Evolutionary conservation across 2,888 invertebrate genomes (phyloP), one percentile per base, ranked within the genome.

Genomic region (Temnothorax unifasciatus): DNA sequence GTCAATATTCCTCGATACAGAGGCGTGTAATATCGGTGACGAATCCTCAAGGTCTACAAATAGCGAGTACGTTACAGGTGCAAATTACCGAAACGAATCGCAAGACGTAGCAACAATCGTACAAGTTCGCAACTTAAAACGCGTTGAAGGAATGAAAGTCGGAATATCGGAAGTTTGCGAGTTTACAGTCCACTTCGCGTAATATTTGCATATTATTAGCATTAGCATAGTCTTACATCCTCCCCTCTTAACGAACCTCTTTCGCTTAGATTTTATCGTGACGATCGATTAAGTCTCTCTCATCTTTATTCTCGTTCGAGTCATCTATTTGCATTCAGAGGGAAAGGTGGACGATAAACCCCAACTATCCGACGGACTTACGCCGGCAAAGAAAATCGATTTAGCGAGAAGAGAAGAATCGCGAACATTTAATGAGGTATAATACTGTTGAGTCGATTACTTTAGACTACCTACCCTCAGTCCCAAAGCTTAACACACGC

Each of bases 401-500:
- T 63, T 64, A 18, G 50, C 50, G 29, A 21, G 73, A 66, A 44
- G 47, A 34, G 77, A 71, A 63, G 73, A 34, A 66, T 68, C 75
- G 71, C 66, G 29, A 63, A 85, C 73, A 82, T 76, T 69, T 64
- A 68, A 68, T 85, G 82, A 83, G 79, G 66, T 71, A 63, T 90
- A 90, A 90, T 90, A 90, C 89, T 90, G 84, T 84, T 89, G 38
- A 83, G 54, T 86, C 84, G 66, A 77, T 90, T 84, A 84, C 25
- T 83, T 85, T 85, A 71, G 81, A 63, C 76, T 84, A 88, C 82
- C 81, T 82, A 89, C 57, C 68, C 73, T 82, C 66, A 74, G 77
- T 82, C 68, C 52, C 69, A 54, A 68, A 85, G 68, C 50, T 41
- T 76, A 84, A 74, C 66, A 66, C 13, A 29, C 21, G 50, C 59